Percentiles rank a stretch among this genome's conserved stretches.
These are phyloP conservation scores for Achatina immaculata DNA, from an alignment of 1,140 invertebrate genomes.

Conservation along the genomic window DNA sequence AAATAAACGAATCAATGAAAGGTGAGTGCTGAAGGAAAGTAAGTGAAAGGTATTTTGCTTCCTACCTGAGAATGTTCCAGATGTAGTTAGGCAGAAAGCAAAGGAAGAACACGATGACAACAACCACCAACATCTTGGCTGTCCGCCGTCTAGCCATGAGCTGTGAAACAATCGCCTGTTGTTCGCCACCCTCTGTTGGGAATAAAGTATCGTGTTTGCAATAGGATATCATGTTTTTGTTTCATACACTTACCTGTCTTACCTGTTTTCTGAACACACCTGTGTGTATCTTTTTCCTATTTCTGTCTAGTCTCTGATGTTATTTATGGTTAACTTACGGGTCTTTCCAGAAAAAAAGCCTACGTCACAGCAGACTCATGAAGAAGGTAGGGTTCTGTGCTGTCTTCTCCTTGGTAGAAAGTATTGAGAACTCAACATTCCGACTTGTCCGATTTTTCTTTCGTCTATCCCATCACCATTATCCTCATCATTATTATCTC, in stretches of 20 bases:
- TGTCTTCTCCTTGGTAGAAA: too few species aligned
- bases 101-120: slow-evolving; percentile 88
- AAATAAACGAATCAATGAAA: too few species aligned
- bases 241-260: background rate
- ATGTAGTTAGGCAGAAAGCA: slow-evolving; percentile 91
- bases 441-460: too few species aligned
- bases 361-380: too few species aligned
- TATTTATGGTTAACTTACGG: too few species aligned
- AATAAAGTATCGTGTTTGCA: background rate
- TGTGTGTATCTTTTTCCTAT: background rate
- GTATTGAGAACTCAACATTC: too few species aligned
- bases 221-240: background rate
- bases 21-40: too few species aligned
- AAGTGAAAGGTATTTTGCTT: background rate
- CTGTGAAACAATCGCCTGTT: slow-evolving; percentile 71
- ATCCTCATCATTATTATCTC: too few species aligned
- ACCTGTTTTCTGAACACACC: background rate
- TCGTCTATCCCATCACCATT: too few species aligned
- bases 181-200: slow-evolving; percentile 30
- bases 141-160: slow-evolving; percentile 84
- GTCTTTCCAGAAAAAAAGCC: too few species aligned
- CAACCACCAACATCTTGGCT: slow-evolving; percentile 91
- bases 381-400: too few species aligned
- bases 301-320: too few species aligned
- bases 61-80: slow-evolving; percentile 83